phyloP scores from a whole-genome alignment of 2,888 invertebrate species.

The Cosmopolites sordidus region DNA sequence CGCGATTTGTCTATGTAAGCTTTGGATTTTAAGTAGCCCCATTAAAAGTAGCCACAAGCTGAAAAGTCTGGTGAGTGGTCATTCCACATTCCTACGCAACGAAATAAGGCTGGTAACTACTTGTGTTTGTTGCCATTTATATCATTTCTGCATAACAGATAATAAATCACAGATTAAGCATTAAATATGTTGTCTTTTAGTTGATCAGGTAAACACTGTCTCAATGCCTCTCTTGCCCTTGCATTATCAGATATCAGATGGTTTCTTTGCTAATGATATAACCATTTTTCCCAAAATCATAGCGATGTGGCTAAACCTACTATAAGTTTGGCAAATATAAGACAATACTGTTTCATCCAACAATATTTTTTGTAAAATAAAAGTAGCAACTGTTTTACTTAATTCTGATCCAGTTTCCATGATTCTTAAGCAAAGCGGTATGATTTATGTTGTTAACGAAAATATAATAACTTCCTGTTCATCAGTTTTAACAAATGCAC shows the following conservation, averaged over 20 bases:
- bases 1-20: too few relatives aligned
- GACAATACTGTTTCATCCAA: constrained; percentile 96
- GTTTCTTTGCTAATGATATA: constrained; percentile 91
- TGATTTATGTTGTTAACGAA: constrained; percentile 96
- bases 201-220: constrained; percentile 97
- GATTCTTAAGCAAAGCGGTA: constrained; percentile 94
- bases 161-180: too few relatives aligned
- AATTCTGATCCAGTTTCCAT: constrained; percentile 99
- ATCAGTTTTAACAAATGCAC: constrained; percentile 98
- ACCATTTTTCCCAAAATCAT: constrained; percentile 99
- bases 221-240: constrained; percentile 90
- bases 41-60: too few relatives aligned
- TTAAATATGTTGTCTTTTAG: constrained; percentile 94
- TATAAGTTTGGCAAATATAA: constrained; percentile 99
- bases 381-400: constrained; percentile 99
- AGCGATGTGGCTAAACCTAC: constrained; percentile 98
- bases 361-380: constrained; percentile 97
- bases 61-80: too few relatives aligned
- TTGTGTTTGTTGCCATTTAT: too few relatives aligned
- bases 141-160: too few relatives aligned
- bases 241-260: constrained; percentile 98
- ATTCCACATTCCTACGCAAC: too few relatives aligned
- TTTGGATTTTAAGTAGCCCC: too few relatives aligned
- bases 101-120: too few relatives aligned
- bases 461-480: constrained; percentile 99